Conservation (phyloP, 37 sponge, comb jelly and placozoan genomes). For the Aphrocallistes beatrix region DNA sequence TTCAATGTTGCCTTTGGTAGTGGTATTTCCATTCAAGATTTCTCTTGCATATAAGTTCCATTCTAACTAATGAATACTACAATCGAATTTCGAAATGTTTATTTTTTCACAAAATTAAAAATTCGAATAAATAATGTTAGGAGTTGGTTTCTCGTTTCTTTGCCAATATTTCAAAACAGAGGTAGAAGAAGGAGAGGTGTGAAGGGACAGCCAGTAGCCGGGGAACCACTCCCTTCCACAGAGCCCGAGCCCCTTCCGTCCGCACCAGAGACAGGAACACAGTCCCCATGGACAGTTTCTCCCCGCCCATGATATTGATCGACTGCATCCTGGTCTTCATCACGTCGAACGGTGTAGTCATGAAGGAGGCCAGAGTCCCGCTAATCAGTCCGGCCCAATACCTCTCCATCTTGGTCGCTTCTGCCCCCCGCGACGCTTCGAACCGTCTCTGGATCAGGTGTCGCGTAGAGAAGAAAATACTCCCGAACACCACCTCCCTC, state of each 20-base stretch:
- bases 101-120: neutral
- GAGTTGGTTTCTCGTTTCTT: neutral
- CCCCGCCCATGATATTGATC: neutral
- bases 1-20: too few relatives aligned
- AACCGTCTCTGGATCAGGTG: neutral
- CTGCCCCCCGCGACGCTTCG: neutral
- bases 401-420: neutral
- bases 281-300: neutral
- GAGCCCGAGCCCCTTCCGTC: neutral
- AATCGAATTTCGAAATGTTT: neutral
- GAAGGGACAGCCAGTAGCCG: neutral
- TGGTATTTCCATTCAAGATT: too few relatives aligned
- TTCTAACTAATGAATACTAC: neutral
- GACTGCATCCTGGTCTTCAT: neutral
- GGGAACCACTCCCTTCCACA: neutral
- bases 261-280: neutral
- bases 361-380: neutral
- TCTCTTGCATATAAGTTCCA: too few relatives aligned
- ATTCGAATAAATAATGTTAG: neutral
- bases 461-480: conserved; percentile 42
- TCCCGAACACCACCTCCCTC: conserved; percentile 68
- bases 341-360: neutral
- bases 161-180: conserved; percentile 1
- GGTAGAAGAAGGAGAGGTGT: conserved; percentile 1
- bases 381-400: neutral